Percentiles rank a stretch among this genome's conserved stretches.
phyloP scores from a whole-genome alignment of 2,113 vertebrate species.

The Semicossyphus pulcher region DNA sequence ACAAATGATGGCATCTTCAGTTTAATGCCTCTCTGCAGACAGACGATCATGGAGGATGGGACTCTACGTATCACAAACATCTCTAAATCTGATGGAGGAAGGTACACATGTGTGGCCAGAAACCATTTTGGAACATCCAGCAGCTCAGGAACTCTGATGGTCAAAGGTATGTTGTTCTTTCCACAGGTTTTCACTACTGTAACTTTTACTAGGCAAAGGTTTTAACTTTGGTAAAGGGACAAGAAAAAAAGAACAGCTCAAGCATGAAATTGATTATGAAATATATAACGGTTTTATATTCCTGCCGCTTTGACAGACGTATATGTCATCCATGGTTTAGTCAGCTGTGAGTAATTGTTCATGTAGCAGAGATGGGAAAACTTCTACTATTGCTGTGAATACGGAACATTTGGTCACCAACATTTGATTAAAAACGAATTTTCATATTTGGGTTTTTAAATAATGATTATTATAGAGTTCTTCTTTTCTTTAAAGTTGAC shows the following conservation, averaged over 20 bases:
- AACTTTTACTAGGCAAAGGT: constrained; percentile 50
- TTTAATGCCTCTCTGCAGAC: constrained; percentile 60
- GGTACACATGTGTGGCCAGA: constrained; percentile 87
- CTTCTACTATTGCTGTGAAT: constrained; percentile 44
- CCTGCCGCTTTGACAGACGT: constrained; percentile 80
- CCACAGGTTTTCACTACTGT: constrained; percentile 14
- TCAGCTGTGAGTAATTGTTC: constrained; percentile 85
- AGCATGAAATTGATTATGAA: constrained; percentile 87
- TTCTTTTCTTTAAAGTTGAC: constrained; percentile 46
- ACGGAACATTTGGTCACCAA: constrained; percentile 60
- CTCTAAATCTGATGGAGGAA: constrained; percentile 83
- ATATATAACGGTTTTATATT: constrained; percentile 84
- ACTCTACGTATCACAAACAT: constrained; percentile 88
- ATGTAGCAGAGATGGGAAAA: constrained; percentile 65
- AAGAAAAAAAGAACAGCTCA: constrained; percentile 75
- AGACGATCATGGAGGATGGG: constrained; percentile 82
- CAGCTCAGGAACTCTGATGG: constrained; percentile 84
- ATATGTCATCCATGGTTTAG: constrained; percentile 83
- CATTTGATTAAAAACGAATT: constrained; percentile 73
- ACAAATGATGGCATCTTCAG: constrained; percentile 3
- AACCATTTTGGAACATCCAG: constrained; percentile 88
- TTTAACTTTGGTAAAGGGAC: constrained; percentile 70
- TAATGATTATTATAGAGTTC: constrained; percentile 56
- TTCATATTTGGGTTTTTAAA: constrained; percentile 67
- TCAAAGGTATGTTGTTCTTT: constrained; percentile 86